These are phyloP conservation scores for Paratrypauchen microcephalus DNA, from an alignment of 2,797 vertebrate species.

Conservation along the genomic window DNA sequence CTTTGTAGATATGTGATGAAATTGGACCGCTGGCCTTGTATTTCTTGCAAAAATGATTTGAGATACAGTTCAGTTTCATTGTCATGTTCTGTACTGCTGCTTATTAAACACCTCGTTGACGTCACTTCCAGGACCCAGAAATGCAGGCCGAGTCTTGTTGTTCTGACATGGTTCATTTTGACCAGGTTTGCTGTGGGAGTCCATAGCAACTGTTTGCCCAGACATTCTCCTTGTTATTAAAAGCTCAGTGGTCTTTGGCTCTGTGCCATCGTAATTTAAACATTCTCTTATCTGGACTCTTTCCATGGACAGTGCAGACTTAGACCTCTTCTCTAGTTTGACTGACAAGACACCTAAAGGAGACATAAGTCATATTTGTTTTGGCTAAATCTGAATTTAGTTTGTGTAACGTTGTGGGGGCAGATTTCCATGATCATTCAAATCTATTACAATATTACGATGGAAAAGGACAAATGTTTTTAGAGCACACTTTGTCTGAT, in stretches of 20 bases:
- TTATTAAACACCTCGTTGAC: conserved; percentile 33
- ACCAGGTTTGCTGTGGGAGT: conserved; percentile 40
- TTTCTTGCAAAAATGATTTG: conserved; percentile 30
- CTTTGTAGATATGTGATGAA: background rate
- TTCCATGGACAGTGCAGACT: conserved; percentile 23
- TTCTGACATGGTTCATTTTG: conserved; percentile 35
- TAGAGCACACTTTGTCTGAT: background rate
- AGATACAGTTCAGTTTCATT: conserved; percentile 17
- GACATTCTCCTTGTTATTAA: conserved; percentile 68
- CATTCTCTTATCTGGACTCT: conserved; percentile 43
- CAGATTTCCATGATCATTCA: too few relatives aligned
- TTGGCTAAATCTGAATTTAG: background rate
- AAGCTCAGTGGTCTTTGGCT: conserved; percentile 61
- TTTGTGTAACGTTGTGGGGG: background rate
- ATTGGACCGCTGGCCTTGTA: conserved; percentile 1
- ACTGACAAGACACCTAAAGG: conserved; percentile 8
- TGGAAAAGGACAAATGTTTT: background rate
- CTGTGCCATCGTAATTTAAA: conserved; percentile 66
- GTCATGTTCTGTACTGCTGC: conserved; percentile 1
- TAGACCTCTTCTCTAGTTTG: conserved; percentile 17
- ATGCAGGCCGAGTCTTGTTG: conserved; percentile 18
- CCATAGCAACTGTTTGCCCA: conserved; percentile 66
- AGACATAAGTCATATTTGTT: background rate
- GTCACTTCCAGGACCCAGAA: conserved; percentile 8
- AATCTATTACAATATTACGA: too few relatives aligned